Conservation (phyloP, 2,888 invertebrate genomes). For the Prosapia bicincta region DNA sequence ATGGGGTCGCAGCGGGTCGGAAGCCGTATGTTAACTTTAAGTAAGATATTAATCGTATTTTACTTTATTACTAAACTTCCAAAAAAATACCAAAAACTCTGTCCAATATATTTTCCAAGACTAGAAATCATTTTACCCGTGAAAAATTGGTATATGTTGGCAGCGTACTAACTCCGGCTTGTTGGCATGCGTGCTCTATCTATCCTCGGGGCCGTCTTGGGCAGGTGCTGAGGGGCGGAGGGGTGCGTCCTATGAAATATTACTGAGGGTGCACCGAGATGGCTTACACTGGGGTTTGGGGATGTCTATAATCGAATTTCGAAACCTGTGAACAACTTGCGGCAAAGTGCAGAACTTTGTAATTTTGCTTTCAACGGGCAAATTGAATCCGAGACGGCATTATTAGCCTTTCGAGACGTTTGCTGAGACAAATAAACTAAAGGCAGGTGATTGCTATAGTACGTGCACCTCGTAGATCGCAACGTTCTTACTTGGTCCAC, state of each 20-base stretch:
- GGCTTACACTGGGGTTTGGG: no score
- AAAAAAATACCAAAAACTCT: no score
- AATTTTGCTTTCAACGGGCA: background rate
- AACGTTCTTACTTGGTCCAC: no score
- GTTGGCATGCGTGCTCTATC: background rate
- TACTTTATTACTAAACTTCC: no score
- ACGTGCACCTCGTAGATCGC: no score
- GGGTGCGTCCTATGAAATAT: conserved; percentile 17
- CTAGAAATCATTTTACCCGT: background rate
- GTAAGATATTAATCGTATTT: no score
- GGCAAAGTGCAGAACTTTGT: background rate
- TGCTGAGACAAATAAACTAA: no score
- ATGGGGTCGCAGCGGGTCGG: no score
- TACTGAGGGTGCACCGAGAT: conserved; percentile 18
- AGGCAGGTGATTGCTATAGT: no score
- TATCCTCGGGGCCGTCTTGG: background rate
- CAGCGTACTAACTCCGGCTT: no score
- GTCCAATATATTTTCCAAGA: no score
- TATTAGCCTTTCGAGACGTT: background rate
- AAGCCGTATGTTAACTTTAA: no score
- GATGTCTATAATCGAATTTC: conserved; percentile 17
- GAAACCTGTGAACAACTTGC: conserved; percentile 13
- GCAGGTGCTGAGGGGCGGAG: background rate
- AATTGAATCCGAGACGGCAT: background rate
- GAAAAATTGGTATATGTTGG: background rate